phyloP scores from a whole-genome alignment of 2,797 vertebrate species.

The Tachyglossus aculeatus region DNA sequence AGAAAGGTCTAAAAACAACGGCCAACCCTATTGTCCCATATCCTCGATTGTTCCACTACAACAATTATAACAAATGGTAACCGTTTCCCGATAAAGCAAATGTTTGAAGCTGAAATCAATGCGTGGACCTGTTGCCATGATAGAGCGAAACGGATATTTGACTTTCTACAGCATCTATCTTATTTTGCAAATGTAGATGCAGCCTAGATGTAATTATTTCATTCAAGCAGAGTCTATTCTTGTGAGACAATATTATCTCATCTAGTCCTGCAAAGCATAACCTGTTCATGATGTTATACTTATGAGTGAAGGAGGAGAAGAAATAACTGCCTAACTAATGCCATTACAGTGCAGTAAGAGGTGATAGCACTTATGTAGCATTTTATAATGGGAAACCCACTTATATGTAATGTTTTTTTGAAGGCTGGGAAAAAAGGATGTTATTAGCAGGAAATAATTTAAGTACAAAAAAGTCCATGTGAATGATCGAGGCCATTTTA shows the following conservation, averaged over 20 bases:
- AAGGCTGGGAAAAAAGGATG: slow-evolving; percentile 52
- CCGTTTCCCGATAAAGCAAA: slow-evolving; percentile 10
- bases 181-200: slow-evolving; percentile 5
- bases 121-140: not conserved
- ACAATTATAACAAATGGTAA: no score
- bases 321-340: slow-evolving; percentile 17
- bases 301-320: slow-evolving; percentile 25
- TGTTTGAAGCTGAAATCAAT: slow-evolving; percentile 4
- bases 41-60: no score
- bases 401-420: slow-evolving; percentile 40
- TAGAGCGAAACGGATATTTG: not conserved
- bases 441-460: slow-evolving; percentile 60
- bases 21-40: no score
- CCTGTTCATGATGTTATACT: slow-evolving; percentile 34
- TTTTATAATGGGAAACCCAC: slow-evolving; percentile 53
- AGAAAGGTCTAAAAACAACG: no score
- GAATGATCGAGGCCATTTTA: slow-evolving; percentile 48
- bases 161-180: not conserved
- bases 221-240: slow-evolving; percentile 28
- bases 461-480: slow-evolving; percentile 51
- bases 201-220: not conserved
- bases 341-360: slow-evolving; percentile 48
- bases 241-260: slow-evolving; percentile 51
- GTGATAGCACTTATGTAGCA: slow-evolving; percentile 53
- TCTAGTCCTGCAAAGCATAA: slow-evolving; percentile 27